phyloP scores from a whole-genome alignment of 2,888 invertebrate species.

The Meloe dianella region DNA sequence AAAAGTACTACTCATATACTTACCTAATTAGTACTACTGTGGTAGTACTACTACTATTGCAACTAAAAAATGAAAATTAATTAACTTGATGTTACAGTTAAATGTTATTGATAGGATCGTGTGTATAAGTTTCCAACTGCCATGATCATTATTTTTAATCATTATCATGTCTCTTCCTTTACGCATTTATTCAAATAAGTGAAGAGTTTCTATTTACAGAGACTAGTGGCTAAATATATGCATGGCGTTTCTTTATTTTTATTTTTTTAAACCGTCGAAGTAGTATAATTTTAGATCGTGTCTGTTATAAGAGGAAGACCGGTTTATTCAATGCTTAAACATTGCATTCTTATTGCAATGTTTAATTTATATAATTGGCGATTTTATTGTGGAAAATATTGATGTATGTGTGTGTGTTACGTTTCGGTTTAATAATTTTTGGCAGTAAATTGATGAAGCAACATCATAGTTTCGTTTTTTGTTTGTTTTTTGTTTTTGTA shows the following conservation, averaged over 20 bases:
- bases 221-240: conserved; percentile 50
- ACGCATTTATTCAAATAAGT: conserved; percentile 7
- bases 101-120: not conserved
- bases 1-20: not conserved
- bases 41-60: not conserved
- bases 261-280: conserved; percentile 50
- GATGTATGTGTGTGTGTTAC: too few species aligned
- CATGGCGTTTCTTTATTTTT: conserved; percentile 37
- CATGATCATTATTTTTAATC: conserved; percentile 14
- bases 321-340: conserved; percentile 55
- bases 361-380: not conserved
- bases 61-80: not conserved
- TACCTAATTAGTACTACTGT: too few species aligned
- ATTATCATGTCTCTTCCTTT: conserved; percentile 21
- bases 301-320: conserved; percentile 49
- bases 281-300: conserved; percentile 55
- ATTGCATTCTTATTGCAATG: not conserved
- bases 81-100: not conserved
- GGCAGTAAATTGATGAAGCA: not conserved
- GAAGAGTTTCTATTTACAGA: conserved; percentile 51
- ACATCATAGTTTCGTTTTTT: too few species aligned
- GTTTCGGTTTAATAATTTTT: not conserved
- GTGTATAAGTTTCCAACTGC: not conserved
- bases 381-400: not conserved
- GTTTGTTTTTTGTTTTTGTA: not conserved